Evolutionary conservation across 2,888 invertebrate species (phyloP).

Genomic region (Galerucella nymphaeae): DNA sequence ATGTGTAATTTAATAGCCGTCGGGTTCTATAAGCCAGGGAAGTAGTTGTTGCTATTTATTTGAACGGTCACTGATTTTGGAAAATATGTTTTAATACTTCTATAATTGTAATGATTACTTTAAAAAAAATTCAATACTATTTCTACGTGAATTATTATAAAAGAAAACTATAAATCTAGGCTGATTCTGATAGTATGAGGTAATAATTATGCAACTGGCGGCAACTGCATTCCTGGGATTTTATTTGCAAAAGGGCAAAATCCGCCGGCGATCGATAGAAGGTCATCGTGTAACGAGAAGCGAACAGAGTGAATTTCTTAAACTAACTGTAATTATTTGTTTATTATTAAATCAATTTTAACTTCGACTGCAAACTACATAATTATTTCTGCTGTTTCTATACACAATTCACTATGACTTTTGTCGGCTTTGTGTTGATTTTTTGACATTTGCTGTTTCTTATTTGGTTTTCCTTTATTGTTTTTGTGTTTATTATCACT

Average conservation of each 20-base stretch:
- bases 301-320: conserved; percentile 33
- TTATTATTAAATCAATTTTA: conserved; percentile 31
- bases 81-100: too few species aligned
- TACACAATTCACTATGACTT: too few species aligned
- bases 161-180: conserved; percentile 49
- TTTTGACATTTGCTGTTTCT: too few species aligned
- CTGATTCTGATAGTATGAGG: conserved; percentile 44
- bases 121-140: background rate
- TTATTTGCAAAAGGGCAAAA: conserved; percentile 51
- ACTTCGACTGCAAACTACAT: background rate
- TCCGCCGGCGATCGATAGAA: conserved; percentile 44
- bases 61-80: too few species aligned
- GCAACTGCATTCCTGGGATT: conserved; percentile 51
- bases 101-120: too few species aligned
- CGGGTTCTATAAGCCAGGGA: too few species aligned
- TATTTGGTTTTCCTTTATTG: too few species aligned
- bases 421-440: too few species aligned
- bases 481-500: too few species aligned
- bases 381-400: too few species aligned
- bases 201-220: conserved; percentile 53
- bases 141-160: background rate
- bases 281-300: conserved; percentile 36
- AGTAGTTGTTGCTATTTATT: too few species aligned
- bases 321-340: conserved; percentile 39
- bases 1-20: too few species aligned